A percentile compares a stretch with the other conserved stretches of the same genome.
Conservation (phyloP, 2,113 vertebrate genomes). For the Formicarius rufipectus region DNA sequence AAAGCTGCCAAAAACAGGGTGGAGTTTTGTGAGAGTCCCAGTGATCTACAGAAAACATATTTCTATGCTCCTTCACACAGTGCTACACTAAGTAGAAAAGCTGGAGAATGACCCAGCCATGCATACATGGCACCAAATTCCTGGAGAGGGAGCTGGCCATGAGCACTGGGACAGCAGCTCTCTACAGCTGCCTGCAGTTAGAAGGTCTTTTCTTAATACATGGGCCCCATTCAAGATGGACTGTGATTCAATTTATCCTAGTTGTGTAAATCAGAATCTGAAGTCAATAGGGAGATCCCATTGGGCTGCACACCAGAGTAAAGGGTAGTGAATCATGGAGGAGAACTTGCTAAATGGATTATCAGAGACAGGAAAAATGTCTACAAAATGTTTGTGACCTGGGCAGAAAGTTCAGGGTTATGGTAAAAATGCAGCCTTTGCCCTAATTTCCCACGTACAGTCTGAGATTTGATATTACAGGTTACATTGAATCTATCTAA, state of each 20-base stretch:
- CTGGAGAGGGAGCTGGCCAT: neutral
- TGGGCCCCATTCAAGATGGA: neutral
- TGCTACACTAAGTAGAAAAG: neutral
- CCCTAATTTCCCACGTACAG: neutral
- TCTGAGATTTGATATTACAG: neutral
- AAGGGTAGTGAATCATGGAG: neutral
- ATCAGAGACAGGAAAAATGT: neutral
- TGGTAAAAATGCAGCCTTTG: neutral
- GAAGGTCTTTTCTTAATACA: neutral
- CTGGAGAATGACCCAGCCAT: neutral
- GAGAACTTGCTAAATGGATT: neutral
- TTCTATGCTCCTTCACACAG: neutral
- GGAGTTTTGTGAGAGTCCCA: rapidly evolving
- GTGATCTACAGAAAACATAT: neutral
- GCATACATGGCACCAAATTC: rapidly evolving
- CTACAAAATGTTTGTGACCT: neutral
- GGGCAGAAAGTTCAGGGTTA: neutral
- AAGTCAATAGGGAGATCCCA: neutral
- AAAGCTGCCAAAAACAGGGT: neutral
- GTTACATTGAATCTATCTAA: neutral
- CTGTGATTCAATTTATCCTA: neutral
- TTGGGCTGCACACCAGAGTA: neutral
- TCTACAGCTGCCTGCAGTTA: neutral
- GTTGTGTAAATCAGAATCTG: rapidly evolving
- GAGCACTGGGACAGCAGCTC: neutral